phyloP scores from a whole-genome alignment of 2,888 invertebrate species.

The Drosophila rubida region DNA sequence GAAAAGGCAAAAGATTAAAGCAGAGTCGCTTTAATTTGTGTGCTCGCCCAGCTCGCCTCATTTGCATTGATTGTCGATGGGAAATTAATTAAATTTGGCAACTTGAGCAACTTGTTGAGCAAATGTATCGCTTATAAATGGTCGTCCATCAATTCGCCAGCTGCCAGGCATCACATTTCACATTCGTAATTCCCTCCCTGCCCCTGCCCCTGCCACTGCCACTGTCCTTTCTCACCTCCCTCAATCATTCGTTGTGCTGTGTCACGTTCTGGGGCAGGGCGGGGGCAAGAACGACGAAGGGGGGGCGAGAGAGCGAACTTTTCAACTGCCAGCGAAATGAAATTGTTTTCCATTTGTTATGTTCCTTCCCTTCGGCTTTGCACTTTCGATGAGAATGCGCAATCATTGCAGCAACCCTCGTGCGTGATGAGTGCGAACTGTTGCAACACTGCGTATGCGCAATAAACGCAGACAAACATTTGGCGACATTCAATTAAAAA shows the following conservation, averaged over 20 bases:
- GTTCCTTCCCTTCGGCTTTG: neutral
- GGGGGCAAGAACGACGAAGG: neutral
- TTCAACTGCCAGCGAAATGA: slow-evolving; percentile 36
- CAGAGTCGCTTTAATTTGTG: too few species aligned
- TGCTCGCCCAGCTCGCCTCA: slow-evolving; percentile 6
- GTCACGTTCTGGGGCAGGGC: slow-evolving; percentile 30
- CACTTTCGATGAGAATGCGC: slow-evolving; percentile 26
- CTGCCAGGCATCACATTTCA: slow-evolving; percentile 49
- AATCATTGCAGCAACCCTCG: slow-evolving; percentile 62
- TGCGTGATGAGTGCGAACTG: slow-evolving; percentile 14
- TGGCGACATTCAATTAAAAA: slow-evolving; percentile 14
- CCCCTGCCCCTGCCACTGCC: neutral
- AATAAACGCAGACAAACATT: neutral
- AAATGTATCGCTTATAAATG: slow-evolving; percentile 45
- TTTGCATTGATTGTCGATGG: slow-evolving; percentile 53
- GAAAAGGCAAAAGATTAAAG: too few species aligned
- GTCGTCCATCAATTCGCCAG: slow-evolving; percentile 42
- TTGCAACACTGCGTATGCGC: slow-evolving; percentile 45
- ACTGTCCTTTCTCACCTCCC: neutral
- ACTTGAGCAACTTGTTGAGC: slow-evolving; percentile 53
- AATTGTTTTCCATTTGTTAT: slow-evolving; percentile 51
- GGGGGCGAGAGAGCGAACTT: slow-evolving; percentile 11
- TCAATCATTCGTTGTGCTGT: slow-evolving; percentile 26
- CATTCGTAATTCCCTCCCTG: slow-evolving; percentile 41
- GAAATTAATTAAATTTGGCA: slow-evolving; percentile 60